Conservation (phyloP, 2,888 invertebrate species). For the Meandrusa payeni region DNA sequence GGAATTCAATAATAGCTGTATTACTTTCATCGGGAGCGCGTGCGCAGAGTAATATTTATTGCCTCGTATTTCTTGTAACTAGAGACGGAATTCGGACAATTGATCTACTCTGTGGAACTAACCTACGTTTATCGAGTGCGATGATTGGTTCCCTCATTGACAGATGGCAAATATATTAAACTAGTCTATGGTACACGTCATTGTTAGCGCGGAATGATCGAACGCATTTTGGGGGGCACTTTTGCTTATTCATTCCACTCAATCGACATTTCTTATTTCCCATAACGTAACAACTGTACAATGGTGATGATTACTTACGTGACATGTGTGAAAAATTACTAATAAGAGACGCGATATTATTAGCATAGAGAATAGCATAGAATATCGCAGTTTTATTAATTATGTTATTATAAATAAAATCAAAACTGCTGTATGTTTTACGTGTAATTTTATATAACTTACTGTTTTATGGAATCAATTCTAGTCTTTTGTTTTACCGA, state of each 20-base stretch:
- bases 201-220: conserved; percentile 58
- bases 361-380: too few relatives aligned
- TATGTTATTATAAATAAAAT: too few relatives aligned
- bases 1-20: conserved; percentile 59
- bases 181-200: conserved; percentile 48
- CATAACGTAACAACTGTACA: conserved; percentile 44
- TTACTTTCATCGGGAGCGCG: conserved; percentile 48
- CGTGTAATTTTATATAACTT: too few relatives aligned
- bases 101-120: conserved; percentile 40
- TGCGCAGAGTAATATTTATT: conserved; percentile 54
- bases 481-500: too few relatives aligned
- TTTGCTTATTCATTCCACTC: conserved; percentile 60
- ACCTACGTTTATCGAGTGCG: conserved; percentile 59
- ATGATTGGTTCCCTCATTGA: conserved; percentile 65
- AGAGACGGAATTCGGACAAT: conserved; percentile 55
- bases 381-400: too few relatives aligned
- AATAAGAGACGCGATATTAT: too few relatives aligned
- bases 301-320: conserved; percentile 19
- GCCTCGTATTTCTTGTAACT: conserved; percentile 53
- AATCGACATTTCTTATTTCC: conserved; percentile 44
- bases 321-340: conserved; percentile 16
- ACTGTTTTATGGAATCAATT: too few relatives aligned
- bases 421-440: too few relatives aligned
- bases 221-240: conserved; percentile 62
- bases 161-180: conserved; percentile 73